Base-by-base conservation (phyloP, 2,888 invertebrate species). In the Heliconius hortense region DNA sequence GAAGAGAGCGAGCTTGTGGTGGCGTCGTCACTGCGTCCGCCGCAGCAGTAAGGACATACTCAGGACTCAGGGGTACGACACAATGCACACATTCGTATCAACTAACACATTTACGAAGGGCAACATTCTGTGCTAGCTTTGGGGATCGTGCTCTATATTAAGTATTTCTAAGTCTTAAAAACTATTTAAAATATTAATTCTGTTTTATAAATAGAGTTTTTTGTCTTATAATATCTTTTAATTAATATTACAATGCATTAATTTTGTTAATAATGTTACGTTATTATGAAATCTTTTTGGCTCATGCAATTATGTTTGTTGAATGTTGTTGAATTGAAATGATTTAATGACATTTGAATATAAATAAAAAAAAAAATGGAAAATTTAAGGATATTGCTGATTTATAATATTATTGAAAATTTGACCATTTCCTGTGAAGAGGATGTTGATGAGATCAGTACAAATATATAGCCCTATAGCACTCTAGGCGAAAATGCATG, bases 1-100 rank as follows among this genome's bases (percentile, higher is more conserved):
- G 93, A 90, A 28, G 92, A 89, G 87, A 89, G 88, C 88, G 91
- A 91, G 90, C 90, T 91, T 83, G 89, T 90, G 80, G 91, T 91
- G 82, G 86, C 85, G 88, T 93, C 93, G 83, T 93, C 93, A 84
- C 93, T 93, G 93, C 82, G 88, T 86, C 86, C 86, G 88, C 87
- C 89, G 89, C 89, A 90, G 89, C 78, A 78, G 76, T 66, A 77
- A 78, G 82, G 82, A 82, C 76, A 82, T 81, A 82, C 79, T 79
- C 78, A 79, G 78, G 79, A 77, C 79, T 87, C 88, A 85, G 90
- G 89, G 84, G 81, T 86, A 86, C 87, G 90, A 85, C 87, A 91
- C 88, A 92, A 88, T 90, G 90, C 89, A 90, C 91, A 81, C 79
- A 82, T 78, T 80, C 80, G 78, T 80, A 81, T 77, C 73, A 76